A percentile compares a stretch with the other conserved stretches of the same genome.
Evolutionary conservation across 2,888 invertebrate species (phyloP).

Genomic region (Carterocephalus palaemon): DNA sequence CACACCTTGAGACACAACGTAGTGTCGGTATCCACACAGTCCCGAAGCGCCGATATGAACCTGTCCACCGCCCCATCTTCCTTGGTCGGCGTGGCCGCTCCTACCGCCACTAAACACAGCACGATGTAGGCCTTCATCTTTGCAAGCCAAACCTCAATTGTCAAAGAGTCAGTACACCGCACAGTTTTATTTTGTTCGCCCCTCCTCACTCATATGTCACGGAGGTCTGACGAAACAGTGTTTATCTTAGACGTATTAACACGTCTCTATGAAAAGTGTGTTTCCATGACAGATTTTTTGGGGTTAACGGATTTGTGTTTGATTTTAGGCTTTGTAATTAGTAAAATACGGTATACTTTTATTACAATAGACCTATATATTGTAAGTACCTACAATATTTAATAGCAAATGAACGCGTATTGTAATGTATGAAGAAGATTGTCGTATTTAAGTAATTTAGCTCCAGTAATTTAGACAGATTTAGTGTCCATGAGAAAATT

Average conservation of each 20-base stretch:
- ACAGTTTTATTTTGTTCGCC: constrained; percentile 68
- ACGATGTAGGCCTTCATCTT: constrained; percentile 66
- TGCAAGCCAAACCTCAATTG: constrained; percentile 63
- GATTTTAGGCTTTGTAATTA: constrained; percentile 2
- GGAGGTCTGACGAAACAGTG: constrained; percentile 52
- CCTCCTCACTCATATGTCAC: constrained; percentile 71
- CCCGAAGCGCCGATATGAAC: constrained; percentile 75
- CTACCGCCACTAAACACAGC: constrained; percentile 54
- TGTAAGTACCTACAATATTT: too few relatives aligned
- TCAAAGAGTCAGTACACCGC: constrained; percentile 55
- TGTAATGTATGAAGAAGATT: too few relatives aligned
- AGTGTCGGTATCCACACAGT: constrained; percentile 84
- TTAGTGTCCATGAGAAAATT: too few relatives aligned
- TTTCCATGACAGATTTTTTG: constrained; percentile 39
- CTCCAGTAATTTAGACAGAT: too few relatives aligned
- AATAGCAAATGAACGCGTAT: too few relatives aligned
- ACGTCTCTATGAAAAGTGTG: constrained; percentile 54
- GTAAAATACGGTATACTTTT: too few relatives aligned
- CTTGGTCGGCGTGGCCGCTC: constrained; percentile 62
- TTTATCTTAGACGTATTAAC: constrained; percentile 50
- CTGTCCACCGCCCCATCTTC: constrained; percentile 62
- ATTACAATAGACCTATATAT: too few relatives aligned
- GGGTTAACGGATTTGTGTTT: constrained; percentile 31
- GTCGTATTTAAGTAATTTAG: too few relatives aligned
- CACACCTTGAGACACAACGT: constrained; percentile 86